Base-by-base conservation (phyloP, 2,797 vertebrate species). In the Scolopax rusticola region DNA sequence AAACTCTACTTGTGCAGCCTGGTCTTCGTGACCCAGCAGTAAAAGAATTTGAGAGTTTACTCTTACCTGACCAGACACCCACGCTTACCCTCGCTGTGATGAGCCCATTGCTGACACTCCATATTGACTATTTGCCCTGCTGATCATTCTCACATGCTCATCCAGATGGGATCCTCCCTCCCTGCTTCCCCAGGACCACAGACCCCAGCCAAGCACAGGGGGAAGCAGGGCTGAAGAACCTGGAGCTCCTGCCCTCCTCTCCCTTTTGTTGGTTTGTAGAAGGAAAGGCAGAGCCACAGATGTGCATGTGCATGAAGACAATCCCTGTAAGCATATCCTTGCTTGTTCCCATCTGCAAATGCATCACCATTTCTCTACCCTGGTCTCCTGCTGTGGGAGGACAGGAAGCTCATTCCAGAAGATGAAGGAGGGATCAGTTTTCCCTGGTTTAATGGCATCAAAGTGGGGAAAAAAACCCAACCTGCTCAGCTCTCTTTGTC, bases 31-130 rank as follows among this genome's bases (percentile, higher is more conserved):
- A 57, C 19, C 60, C 59, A 63, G 41, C 59, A 67, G 21, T 27
- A 45, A 32, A 61, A 82, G 7, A 20, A 18, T 68, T 67, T 9
- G n/a, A 14, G 69, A 53, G 25, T 41, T 75, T 32, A 28, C 21
- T 80, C 21, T 6, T 27, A 50, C 30, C 33, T 57, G 45, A 51
- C 20, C 48, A 63, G 79, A 17, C 5, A 57, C 36, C 48, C 50
- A 11, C 0, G 1, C 48, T 68, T 41, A 33, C 47, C 40, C 40
- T 54, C 1, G 1, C 59, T 3, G 0, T 6, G 41, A 23, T 16
- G 74, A 54, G 47, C 41, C 36, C 14, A 12, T 33, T 3, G 0
- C 48, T 61, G 73, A 25, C 19, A 0, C 33, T 33, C 23, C 32
- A 1, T 4, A 5, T 3, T 14, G 27, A 20, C 32, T 17, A 2